Evolutionary conservation across 2,797 vertebrate genomes (phyloP).

Genomic region (Malacoraja senta): DNA sequence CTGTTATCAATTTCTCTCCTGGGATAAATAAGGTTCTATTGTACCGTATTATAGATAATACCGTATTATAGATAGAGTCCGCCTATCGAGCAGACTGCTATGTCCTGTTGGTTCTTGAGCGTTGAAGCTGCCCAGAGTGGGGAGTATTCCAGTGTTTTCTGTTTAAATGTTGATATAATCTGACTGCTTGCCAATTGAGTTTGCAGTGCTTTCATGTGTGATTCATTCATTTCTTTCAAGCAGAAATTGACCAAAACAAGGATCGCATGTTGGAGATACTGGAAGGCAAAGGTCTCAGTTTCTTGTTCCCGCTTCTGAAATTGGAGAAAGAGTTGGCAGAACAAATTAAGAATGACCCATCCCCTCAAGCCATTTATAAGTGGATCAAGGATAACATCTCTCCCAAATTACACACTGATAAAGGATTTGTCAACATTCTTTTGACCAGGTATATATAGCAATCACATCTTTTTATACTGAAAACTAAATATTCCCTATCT

Average conservation of each 20-base stretch:
- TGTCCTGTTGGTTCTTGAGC: too few relatives aligned
- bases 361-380: constrained; percentile 95
- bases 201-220: background rate
- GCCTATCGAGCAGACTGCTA: too few relatives aligned
- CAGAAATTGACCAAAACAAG: constrained; percentile 98
- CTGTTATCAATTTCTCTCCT: too few relatives aligned
- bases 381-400: constrained; percentile 99
- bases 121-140: too few relatives aligned
- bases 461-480: background rate
- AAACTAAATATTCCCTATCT: background rate
- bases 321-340: constrained; percentile 95
- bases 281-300: constrained; percentile 93
- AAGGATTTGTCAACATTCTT: constrained; percentile 99
- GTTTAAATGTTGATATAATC: too few relatives aligned
- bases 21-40: too few relatives aligned
- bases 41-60: too few relatives aligned
- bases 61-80: too few relatives aligned
- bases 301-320: constrained; percentile 94
- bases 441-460: constrained; percentile 78
- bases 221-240: background rate
- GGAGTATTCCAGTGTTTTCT: too few relatives aligned
- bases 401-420: constrained; percentile 92
- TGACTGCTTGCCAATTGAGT: background rate
- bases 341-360: constrained; percentile 91
- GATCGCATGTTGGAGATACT: constrained; percentile 98